A percentile compares a stretch with the other conserved stretches of the same genome.
Evolutionary conservation across 2,113 vertebrate genomes (phyloP).

Genomic region (Bagarius yarrelli): DNA sequence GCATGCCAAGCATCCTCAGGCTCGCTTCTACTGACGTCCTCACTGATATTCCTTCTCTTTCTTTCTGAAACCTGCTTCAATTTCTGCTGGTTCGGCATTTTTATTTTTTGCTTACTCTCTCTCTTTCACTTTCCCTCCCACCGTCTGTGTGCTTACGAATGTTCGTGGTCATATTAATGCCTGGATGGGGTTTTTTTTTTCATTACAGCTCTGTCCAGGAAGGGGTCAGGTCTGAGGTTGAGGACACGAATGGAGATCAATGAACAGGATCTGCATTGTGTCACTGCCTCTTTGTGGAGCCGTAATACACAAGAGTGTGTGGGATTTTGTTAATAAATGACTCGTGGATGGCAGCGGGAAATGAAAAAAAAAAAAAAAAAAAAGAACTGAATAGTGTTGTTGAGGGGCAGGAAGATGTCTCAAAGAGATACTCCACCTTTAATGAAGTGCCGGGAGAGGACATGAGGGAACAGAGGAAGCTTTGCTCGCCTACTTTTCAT

Average conservation of each 20-base stretch:
- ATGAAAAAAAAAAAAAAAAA: constrained; percentile 42
- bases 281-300: background rate
- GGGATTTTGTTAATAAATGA: constrained; percentile 16
- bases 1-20: constrained; percentile 58
- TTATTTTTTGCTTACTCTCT: constrained; percentile 48
- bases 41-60: background rate
- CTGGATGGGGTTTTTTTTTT: constrained; percentile 40
- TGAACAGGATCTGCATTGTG: constrained; percentile 34
- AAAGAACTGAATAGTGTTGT: constrained; percentile 16
- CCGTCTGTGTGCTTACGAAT: background rate
- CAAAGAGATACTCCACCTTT: constrained; percentile 41
- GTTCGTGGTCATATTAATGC: constrained; percentile 33
- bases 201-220: constrained; percentile 5
- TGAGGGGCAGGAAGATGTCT: constrained; percentile 45
- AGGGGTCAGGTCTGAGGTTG: constrained; percentile 10
- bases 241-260: constrained; percentile 27
- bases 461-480: constrained; percentile 12
- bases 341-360: constrained; percentile 41
- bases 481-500: constrained; percentile 1
- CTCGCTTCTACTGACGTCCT: constrained; percentile 29
- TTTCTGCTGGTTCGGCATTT: constrained; percentile 6
- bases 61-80: constrained; percentile 2
- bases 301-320: constrained; percentile 1
- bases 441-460: constrained; percentile 39
- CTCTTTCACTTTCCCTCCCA: background rate